Base-by-base conservation (phyloP, 2,113 vertebrate species). In the Brachypodius melanocephalos region DNA sequence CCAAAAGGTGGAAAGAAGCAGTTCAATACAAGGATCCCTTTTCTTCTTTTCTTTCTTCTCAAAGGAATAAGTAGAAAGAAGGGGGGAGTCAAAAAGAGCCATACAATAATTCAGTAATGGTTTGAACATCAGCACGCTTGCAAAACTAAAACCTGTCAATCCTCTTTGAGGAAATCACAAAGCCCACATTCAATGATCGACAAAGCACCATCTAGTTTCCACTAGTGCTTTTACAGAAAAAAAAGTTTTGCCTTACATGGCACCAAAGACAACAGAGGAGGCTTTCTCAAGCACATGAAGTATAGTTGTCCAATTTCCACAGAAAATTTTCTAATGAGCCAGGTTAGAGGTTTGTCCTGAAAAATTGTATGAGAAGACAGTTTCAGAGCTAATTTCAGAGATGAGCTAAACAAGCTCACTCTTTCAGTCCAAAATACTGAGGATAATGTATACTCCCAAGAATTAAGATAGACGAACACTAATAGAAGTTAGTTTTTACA, bases 391-490 rank as follows among this genome's bases (percentile, higher is more conserved):
- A 20, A 54, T 81, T 89, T 89, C 73, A 74, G 42, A 66, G 32
- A 67, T 4, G 4, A 57, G 25, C 34, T 79, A 58, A 67, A 46
- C 26, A 78, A 91, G 12, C 17, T 54, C 58, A 43, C 43, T 28
- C 36, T 51, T 81, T 58, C 85, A 78, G 57, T 22, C 24, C 52
- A 45, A 11, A 54, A 11, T 7, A 18, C 24, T 78, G 42, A 26
- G 12, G 1, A 1, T 19, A 59, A 77, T 1, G 2, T 12, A 66
- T 20, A 58, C 2, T 21, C 51, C 9, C 38, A 29, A 16, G 34
- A 80, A 77, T 2, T 0, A 80, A 90, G 49, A 43, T 0, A 62
- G 20, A 81, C 4, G 6, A 49, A 42, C 22, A 46, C 7, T 57
- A 66, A 46, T 1, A 42, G 19, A 74, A 73, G 26, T 28, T 32